Evolutionary conservation across 1,140 invertebrate species (phyloP).

Genomic region (Alviniconcha marisindica): DNA sequence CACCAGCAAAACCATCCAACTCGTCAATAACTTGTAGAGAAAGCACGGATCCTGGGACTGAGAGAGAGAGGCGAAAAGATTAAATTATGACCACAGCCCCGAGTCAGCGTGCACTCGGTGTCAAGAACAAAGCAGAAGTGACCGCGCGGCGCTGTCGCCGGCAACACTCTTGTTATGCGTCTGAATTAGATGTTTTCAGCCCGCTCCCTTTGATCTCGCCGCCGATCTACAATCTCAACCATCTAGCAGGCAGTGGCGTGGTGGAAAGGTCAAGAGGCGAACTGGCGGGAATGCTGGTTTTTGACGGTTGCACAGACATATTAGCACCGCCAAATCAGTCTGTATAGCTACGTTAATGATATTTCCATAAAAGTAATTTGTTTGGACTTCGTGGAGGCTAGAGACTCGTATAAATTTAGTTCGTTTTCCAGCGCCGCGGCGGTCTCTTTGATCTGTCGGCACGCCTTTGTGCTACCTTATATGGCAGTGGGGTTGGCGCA

Average conservation of each 20-base stretch:
- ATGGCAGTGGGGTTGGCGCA: constrained; percentile 59
- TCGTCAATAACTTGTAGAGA: constrained; percentile 37
- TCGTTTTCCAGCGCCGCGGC: constrained; percentile 41
- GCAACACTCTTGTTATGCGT: constrained; percentile 64
- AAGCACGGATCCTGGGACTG: constrained; percentile 23
- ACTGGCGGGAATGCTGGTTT: constrained; percentile 41
- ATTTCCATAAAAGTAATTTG: constrained; percentile 47
- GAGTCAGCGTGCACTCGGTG: constrained; percentile 34
- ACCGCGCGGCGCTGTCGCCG: constrained; percentile 47
- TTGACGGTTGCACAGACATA: constrained; percentile 39
- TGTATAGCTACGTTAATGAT: constrained; percentile 35
- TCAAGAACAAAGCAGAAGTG: constrained; percentile 47
- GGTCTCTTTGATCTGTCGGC: constrained; percentile 62
- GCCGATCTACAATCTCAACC: constrained; percentile 63
- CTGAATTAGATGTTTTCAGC: constrained; percentile 66
- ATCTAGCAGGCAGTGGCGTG: constrained; percentile 57
- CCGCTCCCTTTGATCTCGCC: constrained; percentile 63
- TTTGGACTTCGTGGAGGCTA: constrained; percentile 30
- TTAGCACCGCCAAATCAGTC: constrained; percentile 34
- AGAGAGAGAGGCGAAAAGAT: constrained; percentile 32
- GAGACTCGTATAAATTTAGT: constrained; percentile 37
- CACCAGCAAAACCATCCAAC: constrained; percentile 27
- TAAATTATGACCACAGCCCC: constrained; percentile 35
- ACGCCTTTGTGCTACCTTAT: constrained; percentile 68
- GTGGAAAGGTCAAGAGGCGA: constrained; percentile 62